Evolutionary conservation across 2,797 vertebrate species (phyloP), one percentile per base, ranked within the genome.

Genomic region (Natrix natrix): DNA sequence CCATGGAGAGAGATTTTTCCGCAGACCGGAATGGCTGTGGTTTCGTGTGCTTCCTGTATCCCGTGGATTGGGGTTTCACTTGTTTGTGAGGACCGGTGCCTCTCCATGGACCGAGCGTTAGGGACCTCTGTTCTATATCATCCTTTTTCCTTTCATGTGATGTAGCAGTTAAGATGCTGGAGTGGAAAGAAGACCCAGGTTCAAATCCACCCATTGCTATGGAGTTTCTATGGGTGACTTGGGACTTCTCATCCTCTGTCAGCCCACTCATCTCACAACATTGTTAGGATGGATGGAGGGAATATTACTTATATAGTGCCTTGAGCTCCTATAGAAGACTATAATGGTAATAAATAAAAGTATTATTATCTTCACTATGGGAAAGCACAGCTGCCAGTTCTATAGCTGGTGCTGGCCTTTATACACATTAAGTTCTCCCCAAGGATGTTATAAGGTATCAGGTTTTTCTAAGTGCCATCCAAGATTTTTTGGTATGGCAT

Each of bases 1-100:
- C 56, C 4, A 5, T 17, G 16, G 56, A 57, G 55, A 56, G 55
- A 56, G 16, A 14, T 57, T 60, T 60, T 22, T 60, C 59, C 59
- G 2, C 7, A 8, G 59, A 60, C 20, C 2, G 0, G 2, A 22
- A 22, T 3, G 2, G 48, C 3, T 1, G 0, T 60, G 59, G 8
- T 60, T 60, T 60, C 0, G 8, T 10, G 22, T 60, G 59, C 22
- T 60, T 22, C 59, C 59, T 60, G 22, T 24, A 60, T 60, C 59
- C 20, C 7, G 1, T 60, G 59, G 8, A 60, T 8, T 24, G 22
- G 22, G 59, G 8, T 22, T 24, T 60, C 59, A 24, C 59, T 24
- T 60, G 22, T 60, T 60, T 60, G 59, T 60, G 59, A 2, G 22
- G 59, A 60, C 59, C 0, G 2, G 2, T 60, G 59, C 59, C 22